A percentile compares a stretch with the other conserved stretches of the same genome.
phyloP scores from a whole-genome alignment of 2,888 invertebrate species.

The Spilarctia lutea region DNA sequence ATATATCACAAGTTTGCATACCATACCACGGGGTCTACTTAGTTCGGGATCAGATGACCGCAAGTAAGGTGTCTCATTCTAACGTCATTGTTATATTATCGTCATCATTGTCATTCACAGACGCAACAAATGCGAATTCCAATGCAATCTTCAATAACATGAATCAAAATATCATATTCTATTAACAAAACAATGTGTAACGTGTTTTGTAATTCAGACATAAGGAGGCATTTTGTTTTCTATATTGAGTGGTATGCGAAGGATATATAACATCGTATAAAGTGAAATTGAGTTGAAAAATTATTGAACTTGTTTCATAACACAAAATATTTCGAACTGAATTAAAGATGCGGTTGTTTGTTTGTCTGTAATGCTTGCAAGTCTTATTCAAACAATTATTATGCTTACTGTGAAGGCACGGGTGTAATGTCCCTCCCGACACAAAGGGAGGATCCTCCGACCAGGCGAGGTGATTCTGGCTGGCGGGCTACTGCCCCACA shows the following conservation, averaged over 20 bases:
- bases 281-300: too few relatives aligned
- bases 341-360: too few relatives aligned
- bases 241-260: neutral
- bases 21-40: neutral
- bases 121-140: slow-evolving; percentile 1
- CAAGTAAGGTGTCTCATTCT: neutral
- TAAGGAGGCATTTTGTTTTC: neutral
- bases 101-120: neutral
- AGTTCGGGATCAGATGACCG: neutral
- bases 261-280: neutral
- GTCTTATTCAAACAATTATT: too few relatives aligned
- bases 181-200: neutral
- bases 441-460: too few relatives aligned
- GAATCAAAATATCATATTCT: neutral
- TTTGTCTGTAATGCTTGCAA: too few relatives aligned
- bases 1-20: neutral
- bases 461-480: too few relatives aligned
- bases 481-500: too few relatives aligned
- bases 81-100: neutral
- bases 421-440: too few relatives aligned
- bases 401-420: too few relatives aligned
- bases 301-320: too few relatives aligned
- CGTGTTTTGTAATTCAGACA: neutral
- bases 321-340: too few relatives aligned
- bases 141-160: neutral